phyloP scores from a whole-genome alignment of 1,140 invertebrate species.

The Diabrotica undecimpunctata region DNA sequence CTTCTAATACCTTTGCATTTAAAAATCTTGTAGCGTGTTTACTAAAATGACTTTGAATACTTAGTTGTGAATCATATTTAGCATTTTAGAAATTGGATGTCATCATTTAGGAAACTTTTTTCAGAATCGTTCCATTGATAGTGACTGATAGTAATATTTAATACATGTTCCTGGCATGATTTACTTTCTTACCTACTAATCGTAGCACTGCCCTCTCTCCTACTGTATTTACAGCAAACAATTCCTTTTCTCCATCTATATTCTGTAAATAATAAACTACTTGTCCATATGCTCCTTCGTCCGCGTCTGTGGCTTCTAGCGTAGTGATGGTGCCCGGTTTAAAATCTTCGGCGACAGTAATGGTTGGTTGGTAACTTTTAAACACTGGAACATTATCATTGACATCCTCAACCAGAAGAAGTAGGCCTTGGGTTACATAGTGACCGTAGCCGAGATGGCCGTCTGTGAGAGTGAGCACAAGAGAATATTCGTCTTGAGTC shows the following conservation, averaged over 20 bases:
- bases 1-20: too few species aligned
- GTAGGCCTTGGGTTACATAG: slow-evolving; percentile 84
- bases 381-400: slow-evolving; percentile 90
- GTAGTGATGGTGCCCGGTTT: slow-evolving; percentile 69
- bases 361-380: slow-evolving; percentile 75
- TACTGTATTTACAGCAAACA: slow-evolving; percentile 77
- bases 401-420: slow-evolving; percentile 85
- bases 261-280: slow-evolving; percentile 62
- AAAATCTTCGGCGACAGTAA: slow-evolving; percentile 76
- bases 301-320: slow-evolving; percentile 82
- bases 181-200: slow-evolving; percentile 55
- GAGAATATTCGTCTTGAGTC: slow-evolving; percentile 80
- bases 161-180: too few species aligned
- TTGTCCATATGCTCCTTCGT: slow-evolving; percentile 89
- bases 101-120: too few species aligned
- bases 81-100: too few species aligned
- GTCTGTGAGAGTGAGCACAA: slow-evolving; percentile 86
- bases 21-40: too few species aligned
- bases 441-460: slow-evolving; percentile 81
- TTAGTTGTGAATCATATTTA: too few species aligned
- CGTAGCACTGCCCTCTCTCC: slow-evolving; percentile 85
- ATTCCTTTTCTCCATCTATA: slow-evolving; percentile 69
- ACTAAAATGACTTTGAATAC: too few species aligned
- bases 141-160: too few species aligned
- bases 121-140: too few species aligned